Base-by-base conservation (phyloP, 2,888 invertebrate genomes). In the Andricus quercusramuli region DNA sequence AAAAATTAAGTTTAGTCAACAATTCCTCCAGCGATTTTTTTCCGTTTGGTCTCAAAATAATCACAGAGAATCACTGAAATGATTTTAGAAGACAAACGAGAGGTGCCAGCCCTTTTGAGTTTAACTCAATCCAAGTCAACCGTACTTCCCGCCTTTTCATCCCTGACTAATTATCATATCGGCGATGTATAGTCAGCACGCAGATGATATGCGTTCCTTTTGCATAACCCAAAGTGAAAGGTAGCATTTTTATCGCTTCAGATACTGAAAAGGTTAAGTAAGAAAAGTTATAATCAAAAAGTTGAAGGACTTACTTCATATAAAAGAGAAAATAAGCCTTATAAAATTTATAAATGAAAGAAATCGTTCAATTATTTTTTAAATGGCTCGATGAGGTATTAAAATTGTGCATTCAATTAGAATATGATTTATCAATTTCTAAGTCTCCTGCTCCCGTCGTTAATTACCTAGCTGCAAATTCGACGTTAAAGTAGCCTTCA, bases 131-230 rank as follows among this genome's bases (percentile, higher is more conserved):
- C 9, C 37, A 37, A 37, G 37, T 9, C 9, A 37, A 37, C 9
- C 9, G 37, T 37, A 8, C n/a, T 74, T 56, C 51, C 77, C 20
- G 25, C 47, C 25, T 70, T 51, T 70, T 76, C 78, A 77, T 68
- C 47, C 51, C 47, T 62, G 51, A 29, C 68, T 25, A 25, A 25
- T 25, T 25, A 25, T 25, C 25, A 25, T 25, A 25, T 25, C 1
- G 25, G 25, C 25, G 1, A 25, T 25, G 1, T 25, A 25, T 25
- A 25, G 25, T 25, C 25, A 25, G 25, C 25, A 68, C 47, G 25
- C 22, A 25, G 68, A 47, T 47, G 4, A 47, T 17, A 15, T 47
- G 17, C 15, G 5, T 47, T 47, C 2, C 47, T 47, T 47, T 47
- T 47, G 20, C 17, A 20, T 4, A 20, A 20, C 6, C 17, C 5